A percentile compares a stretch with the other conserved stretches of the same genome.
Evolutionary conservation across 1,140 invertebrate genomes (phyloP).

Genomic region (Drosophila carrolli): DNA sequence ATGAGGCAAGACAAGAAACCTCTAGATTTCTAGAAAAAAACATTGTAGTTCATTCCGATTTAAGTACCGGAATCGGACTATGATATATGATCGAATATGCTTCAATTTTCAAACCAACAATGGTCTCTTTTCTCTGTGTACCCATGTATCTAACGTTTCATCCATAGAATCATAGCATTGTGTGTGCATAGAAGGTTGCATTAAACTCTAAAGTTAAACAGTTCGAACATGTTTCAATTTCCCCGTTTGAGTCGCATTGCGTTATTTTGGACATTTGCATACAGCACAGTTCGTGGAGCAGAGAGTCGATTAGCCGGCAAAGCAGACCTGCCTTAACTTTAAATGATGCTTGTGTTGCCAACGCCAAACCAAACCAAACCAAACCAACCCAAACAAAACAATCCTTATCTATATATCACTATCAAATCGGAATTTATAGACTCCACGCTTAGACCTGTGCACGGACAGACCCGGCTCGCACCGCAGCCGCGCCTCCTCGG

Average conservation of each 20-base stretch:
- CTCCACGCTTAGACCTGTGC: conserved; percentile 93
- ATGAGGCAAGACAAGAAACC: no score
- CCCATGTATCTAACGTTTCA: conserved; percentile 41
- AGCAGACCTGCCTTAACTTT: conserved; percentile 27
- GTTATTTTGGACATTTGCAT: conserved; percentile 12
- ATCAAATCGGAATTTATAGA: conserved; percentile 87
- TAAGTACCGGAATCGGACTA: no score
- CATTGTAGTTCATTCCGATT: no score
- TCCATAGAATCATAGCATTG: conserved; percentile 35
- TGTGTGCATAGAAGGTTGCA: conserved; percentile 40
- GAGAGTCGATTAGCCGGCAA: conserved; percentile 34
- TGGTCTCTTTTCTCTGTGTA: conserved; percentile 22
- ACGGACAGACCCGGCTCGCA: conserved; percentile 90
- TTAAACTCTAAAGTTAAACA: conserved; percentile 40
- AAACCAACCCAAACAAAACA: conserved; percentile 8
- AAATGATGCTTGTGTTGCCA: conserved; percentile 60
- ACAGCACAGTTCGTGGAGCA: conserved; percentile 35
- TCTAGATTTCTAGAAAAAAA: no score
- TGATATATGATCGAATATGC: no score
- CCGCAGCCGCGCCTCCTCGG: conserved; percentile 85
- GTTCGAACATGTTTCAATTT: conserved; percentile 84
- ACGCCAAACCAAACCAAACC: conserved; percentile 23
- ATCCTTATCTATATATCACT: conserved; percentile 67
- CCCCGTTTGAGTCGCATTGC: conserved; percentile 46
- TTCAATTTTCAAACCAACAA: neutral